Evolutionary conservation across 1,140 invertebrate species (phyloP), one percentile per base, ranked within the genome.

Genomic region (Pseudomyrmex flavicornis): DNA sequence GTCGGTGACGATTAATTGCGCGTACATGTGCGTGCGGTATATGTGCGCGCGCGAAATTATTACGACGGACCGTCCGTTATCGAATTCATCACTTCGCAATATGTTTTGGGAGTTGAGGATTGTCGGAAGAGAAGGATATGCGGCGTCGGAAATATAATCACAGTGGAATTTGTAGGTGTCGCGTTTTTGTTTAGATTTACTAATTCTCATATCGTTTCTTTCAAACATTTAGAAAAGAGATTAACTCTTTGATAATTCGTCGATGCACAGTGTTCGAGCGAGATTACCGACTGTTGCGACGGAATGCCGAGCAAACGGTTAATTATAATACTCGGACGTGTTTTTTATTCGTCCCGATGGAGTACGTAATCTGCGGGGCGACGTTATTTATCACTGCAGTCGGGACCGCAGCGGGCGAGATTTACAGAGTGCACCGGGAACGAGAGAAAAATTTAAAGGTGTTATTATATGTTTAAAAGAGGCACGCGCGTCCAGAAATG

Each of bases 401-500:
- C 74, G 48, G 20, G 61, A 56, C 10, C 65, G 52, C 12, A 2
- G 26, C 26, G 3, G 26, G 26, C 2, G 66, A 61, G 66, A 72
- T 70, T 80, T 80, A 80, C 66, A 70, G 66, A 22, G 44, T 61
- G 50, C 46, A 61, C 46, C 44, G 44, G n/a, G 15, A 35, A 35
- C 35, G 35, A 7, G 35, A 35, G 35, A 35, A 35, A 48, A 22
- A 59, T 80, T 66, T 70, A 46, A 72, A 72, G 54, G 66, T 72
- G 54, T 80, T 80, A 61, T 80, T 80, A 80, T 70, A 68, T 22
- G 69, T 79, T 59, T 50, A 72, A 80, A 50, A 80, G 76, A 80
- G 76, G 54, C 48, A 10, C 44, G n/a, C 35, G 2, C 10, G 26
- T 54, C n/a, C 59, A 59, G 85, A 44, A 84, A 70, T 54, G 68